Evolutionary conservation across 2,888 invertebrate species (phyloP).

Genomic region (Trachelus iudaicus): DNA sequence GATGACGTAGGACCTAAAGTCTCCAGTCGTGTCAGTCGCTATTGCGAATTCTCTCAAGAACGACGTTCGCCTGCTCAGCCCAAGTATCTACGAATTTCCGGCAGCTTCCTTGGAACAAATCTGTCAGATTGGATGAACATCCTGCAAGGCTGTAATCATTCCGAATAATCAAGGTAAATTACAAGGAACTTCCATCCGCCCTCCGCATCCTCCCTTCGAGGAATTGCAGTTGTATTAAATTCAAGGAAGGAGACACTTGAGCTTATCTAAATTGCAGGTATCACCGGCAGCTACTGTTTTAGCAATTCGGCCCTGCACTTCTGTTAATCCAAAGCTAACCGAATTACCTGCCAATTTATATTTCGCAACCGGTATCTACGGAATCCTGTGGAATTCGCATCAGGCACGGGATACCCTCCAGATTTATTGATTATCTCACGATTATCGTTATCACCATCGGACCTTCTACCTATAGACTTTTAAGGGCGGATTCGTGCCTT

Average conservation of each 20-base stretch:
- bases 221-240: constrained; percentile 12
- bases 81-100: background rate
- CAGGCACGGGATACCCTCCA: no score
- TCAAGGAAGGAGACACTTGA: constrained; percentile 1
- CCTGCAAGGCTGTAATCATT: background rate
- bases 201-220: background rate
- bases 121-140: background rate
- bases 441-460: background rate
- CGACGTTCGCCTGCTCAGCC: background rate
- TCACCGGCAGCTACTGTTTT: background rate
- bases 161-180: constrained; percentile 31
- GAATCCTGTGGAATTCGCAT: background rate
- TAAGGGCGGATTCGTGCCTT: no score
- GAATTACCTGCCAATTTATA: background rate
- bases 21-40: background rate
- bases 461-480: no score
- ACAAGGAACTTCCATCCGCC: constrained; percentile 10
- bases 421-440: background rate
- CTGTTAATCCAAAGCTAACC: background rate
- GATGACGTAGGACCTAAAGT: background rate
- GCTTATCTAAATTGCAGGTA: constrained; percentile 8
- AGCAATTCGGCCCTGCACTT: background rate
- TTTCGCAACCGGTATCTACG: background rate
- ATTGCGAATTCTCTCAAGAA: background rate
- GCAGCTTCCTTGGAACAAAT: background rate